These are phyloP conservation scores for Cheilosia vernalis DNA, from an alignment of 2,888 invertebrate species.

Conservation along the genomic window DNA sequence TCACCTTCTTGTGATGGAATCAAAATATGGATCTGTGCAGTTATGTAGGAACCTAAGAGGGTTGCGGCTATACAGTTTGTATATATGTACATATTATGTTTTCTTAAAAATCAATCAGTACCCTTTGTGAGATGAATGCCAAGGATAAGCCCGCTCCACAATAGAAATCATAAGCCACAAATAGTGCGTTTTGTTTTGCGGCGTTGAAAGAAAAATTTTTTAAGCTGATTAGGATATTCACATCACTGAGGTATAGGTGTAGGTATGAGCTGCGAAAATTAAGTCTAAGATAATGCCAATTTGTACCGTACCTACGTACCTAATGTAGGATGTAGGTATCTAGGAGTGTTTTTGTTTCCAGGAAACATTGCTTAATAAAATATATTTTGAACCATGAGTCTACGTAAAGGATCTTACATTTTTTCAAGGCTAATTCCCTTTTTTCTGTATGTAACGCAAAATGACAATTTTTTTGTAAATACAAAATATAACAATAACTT, in stretches of 20 bases:
- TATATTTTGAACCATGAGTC: no score
- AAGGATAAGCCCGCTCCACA: not conserved
- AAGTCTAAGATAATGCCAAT: not conserved
- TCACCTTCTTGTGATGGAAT: slow-evolving; percentile 51
- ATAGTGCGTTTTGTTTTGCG: not conserved
- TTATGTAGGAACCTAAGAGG: not conserved
- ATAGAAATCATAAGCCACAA: slow-evolving; percentile 34
- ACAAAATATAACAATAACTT: no score
- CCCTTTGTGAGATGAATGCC: slow-evolving; percentile 9
- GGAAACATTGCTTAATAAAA: no score
- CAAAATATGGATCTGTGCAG: slow-evolving; percentile 10
- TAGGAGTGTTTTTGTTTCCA: no score
- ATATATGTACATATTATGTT: no score
- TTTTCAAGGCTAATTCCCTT: no score
- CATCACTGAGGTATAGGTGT: not conserved
- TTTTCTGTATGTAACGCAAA: no score
- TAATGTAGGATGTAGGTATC: no score
- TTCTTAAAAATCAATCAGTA: slow-evolving; percentile 47
- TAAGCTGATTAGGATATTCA: slow-evolving; percentile 51
- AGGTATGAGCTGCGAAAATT: not conserved
- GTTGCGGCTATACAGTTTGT: slow-evolving; percentile 15
- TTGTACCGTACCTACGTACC: not conserved
- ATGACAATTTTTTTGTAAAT: no score
- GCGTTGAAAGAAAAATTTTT: not conserved
- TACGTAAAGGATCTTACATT: no score